Evolutionary conservation across 2,797 vertebrate species (phyloP), one percentile per base, ranked within the genome.

Genomic region (Mormyrops boulengeri): DNA sequence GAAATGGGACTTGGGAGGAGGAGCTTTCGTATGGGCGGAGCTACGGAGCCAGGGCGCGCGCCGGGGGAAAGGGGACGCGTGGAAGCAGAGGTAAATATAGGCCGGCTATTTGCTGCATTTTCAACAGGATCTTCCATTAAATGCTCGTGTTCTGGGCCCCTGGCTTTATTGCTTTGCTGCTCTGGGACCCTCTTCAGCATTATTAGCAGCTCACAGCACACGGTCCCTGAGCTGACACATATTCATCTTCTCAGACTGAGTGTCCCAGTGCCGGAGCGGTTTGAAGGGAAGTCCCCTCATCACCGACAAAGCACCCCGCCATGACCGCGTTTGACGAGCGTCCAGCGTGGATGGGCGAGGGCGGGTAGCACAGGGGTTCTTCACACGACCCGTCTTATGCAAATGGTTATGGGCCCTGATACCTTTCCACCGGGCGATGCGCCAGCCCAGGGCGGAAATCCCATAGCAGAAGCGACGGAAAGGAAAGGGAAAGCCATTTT

Each of bases 121-220:
- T 90, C 52, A 91, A 91, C 91, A 92, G 92, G 88, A 89, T 89
- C 94, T 95, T 95, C 95, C 92, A 96, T 96, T 95, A 96, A 96
- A 95, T 91, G 94, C 94, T 92, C 85, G 90, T 93, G 95, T 95
- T 96, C 92, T 91, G 92, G 93, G 94, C 94, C 93, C 93, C 93
- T 86, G 93, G 94, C 93, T 96, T 96, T 96, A 96, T 96, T 96
- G 96, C 95, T 92, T 94, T 93, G 95, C 94, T 96, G 95, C 95
- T 93, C 80, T 90, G 95, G 95, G 96, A 96, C 95, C 92, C 95
- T 95, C 93, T 95, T 94, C 94, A 94, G 94, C 95, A 94, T 96
- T 96, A 96, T 96, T 96, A 96, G 95, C 94, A 95, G 95, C 94
- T 94, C 92, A 92, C 93, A 94, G 94, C 94, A 94, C 94, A 94